Evolutionary conservation across 2,888 invertebrate genomes (phyloP), one percentile per base, ranked within the genome.

Genomic region (Parasteatoda lunata): DNA sequence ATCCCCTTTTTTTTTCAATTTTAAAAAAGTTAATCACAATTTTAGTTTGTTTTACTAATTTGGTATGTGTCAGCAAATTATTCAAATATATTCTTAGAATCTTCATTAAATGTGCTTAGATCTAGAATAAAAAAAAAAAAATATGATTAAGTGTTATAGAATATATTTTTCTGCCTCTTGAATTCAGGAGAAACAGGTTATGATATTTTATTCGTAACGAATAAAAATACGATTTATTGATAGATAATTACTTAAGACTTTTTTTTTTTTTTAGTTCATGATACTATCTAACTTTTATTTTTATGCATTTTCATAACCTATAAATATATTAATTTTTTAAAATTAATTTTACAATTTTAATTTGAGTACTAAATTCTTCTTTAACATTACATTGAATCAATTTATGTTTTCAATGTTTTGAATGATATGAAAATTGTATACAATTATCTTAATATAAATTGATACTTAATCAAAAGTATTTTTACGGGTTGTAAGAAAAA

Each of bases 141-240:
- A 52, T 51, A n/a, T 77, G n/a, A 52, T 77, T 77, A 51, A 75
- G 69, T 78, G 70, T 81, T 59, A 13, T 54, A 70, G 78, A 30
- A 59, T 45, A 30, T 68, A 68, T 15, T 68, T n/a, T 75, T 64
- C 45, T 69, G 75, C 81, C 75, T 81, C 75, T 75, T 75, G 81
- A 81, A 81, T 75, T 81, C 81, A 81, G 81, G 59, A 49, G 47
- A 51, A 59, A 7, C 7, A 59, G 59, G n/a, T 13, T 59, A 59
- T 59, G n/a, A 59, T 59, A 59, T 59, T 59, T 59, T 0, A 59
- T 59, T 59, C 1, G 7, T 59, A 13, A 13, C 4, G 3, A 59
- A 59, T 59, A 8, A 59, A n/a, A 30, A 30, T 30, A 2, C 2
- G 30, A 1, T 30, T 30, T 30, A 30, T 30, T 30, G 30, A 30